Percentiles rank a stretch among this genome's conserved stretches.
phyloP scores from a whole-genome alignment of 64 coral and sea anemone species.

The Dendrophyllia cribrosa region DNA sequence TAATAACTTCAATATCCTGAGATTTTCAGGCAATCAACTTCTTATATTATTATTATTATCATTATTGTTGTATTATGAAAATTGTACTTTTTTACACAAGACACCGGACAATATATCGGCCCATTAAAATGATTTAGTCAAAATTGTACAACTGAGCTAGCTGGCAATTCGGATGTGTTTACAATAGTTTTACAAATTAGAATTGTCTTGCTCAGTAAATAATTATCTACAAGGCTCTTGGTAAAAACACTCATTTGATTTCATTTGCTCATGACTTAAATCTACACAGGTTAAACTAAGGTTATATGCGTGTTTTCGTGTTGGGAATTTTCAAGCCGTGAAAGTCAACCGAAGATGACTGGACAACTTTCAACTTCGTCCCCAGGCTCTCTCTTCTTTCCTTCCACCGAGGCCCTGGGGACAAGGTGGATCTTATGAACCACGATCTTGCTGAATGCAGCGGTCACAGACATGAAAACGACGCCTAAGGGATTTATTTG shows the following conservation, averaged over 20 bases:
- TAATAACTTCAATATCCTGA: constrained; percentile 59
- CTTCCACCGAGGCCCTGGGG: too few species aligned
- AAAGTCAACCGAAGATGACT: too few species aligned
- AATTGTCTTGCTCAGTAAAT: constrained; percentile 10
- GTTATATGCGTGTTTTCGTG: too few species aligned
- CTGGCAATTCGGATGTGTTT: not conserved
- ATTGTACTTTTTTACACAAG: constrained; percentile 40
- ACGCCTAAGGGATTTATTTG: too few species aligned
- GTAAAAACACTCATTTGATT: not conserved
- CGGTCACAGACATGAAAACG: too few species aligned
- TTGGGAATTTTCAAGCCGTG: too few species aligned
- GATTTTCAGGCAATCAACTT: constrained; percentile 42
- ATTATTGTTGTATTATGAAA: constrained; percentile 52
- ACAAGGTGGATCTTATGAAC: too few species aligned
- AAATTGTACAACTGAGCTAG: constrained; percentile 32
- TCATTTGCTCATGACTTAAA: not conserved
- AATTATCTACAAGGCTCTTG: constrained; percentile 43
- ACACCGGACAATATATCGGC: not conserved
- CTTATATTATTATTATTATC: constrained; percentile 48
- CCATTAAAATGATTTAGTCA: constrained; percentile 30
- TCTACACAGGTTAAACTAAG: too few species aligned
- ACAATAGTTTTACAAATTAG: constrained; percentile 12
- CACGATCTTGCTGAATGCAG: too few species aligned
- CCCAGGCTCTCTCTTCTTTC: too few species aligned
- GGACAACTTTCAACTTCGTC: too few species aligned